These are phyloP conservation scores for Arctocebus calabarensis DNA, from an alignment of 2,797 vertebrate species.

Conservation along the genomic window DNA sequence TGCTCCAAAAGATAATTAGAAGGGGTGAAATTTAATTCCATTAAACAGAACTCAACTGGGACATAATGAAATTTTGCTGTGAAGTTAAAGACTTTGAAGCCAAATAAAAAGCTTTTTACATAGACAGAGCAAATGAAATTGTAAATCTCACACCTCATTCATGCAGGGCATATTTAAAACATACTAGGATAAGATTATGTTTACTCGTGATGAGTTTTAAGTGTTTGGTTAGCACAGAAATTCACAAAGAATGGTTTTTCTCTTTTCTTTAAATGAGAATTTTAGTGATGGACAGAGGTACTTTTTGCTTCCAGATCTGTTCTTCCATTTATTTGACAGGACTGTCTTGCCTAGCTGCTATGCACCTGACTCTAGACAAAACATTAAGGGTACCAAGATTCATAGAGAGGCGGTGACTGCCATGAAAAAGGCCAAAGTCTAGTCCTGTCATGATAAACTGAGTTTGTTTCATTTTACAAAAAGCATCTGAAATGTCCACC, in stretches of 20 bases:
- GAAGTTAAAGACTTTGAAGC: constrained; percentile 88
- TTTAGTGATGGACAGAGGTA: constrained; percentile 30
- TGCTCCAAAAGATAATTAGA: constrained; percentile 90
- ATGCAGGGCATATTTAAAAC: constrained; percentile 63
- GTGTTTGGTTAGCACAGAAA: constrained; percentile 56
- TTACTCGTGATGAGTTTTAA: constrained; percentile 73
- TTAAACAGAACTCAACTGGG: constrained; percentile 88
- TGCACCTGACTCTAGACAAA: not conserved
- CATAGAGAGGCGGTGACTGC: not conserved
- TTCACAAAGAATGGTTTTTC: constrained; percentile 9
- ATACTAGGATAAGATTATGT: constrained; percentile 69
- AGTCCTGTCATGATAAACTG: not conserved
- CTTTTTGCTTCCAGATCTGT: not conserved
- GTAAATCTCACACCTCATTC: constrained; percentile 83
- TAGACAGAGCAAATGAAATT: constrained; percentile 81
- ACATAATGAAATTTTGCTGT: constrained; percentile 89
- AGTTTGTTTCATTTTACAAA: not conserved
- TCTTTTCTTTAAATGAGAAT: constrained; percentile 50
- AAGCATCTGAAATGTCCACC: not conserved
- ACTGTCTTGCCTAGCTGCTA: not conserved
- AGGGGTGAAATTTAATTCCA: constrained; percentile 91
- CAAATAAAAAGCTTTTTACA: constrained; percentile 86
- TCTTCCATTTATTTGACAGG: constrained; percentile 36
- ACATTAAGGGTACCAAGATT: not conserved
- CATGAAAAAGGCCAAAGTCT: not conserved